These are phyloP conservation scores for Epicauta chinensis DNA, from an alignment of 1,140 invertebrate species.

Conservation along the genomic window DNA sequence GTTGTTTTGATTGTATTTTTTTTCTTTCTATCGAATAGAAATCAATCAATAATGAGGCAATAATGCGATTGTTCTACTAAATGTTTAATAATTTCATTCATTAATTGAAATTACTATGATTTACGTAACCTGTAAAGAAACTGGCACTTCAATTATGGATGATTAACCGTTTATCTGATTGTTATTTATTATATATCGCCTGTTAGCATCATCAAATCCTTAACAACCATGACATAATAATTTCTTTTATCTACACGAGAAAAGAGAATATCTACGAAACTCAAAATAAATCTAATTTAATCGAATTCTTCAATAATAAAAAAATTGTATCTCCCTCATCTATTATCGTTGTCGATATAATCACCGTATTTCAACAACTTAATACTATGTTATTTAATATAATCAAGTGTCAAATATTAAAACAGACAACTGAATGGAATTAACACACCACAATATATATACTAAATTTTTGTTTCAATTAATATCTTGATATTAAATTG, in stretches of 20 bases:
- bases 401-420: slow-evolving; percentile 16
- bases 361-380: slow-evolving; percentile 17
- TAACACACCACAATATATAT: slow-evolving; percentile 19
- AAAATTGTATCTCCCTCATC: too few species aligned
- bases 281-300: slow-evolving; percentile 18
- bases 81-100: too few species aligned
- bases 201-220: slow-evolving; percentile 9
- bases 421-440: slow-evolving; percentile 22
- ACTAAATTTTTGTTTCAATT: slow-evolving; percentile 29
- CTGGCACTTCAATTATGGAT: slow-evolving; percentile 10
- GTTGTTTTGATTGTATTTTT: too few species aligned
- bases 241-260: slow-evolving; percentile 2
- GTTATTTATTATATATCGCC: slow-evolving; percentile 11
- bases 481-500: too few species aligned
- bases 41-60: too few species aligned
- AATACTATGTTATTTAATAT: slow-evolving; percentile 19
- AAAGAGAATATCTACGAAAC: slow-evolving; percentile 1
- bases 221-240: slow-evolving; percentile 12
- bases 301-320: slow-evolving; percentile 4
- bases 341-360: slow-evolving; percentile 7
- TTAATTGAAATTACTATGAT: too few species aligned
- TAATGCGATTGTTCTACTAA: too few species aligned
- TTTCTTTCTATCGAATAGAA: too few species aligned
- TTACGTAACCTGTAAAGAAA: slow-evolving; percentile 5
- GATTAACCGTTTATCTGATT: slow-evolving; percentile 15